Evolutionary conservation across 2,888 invertebrate species (phyloP).

Genomic region (Odontomyia ornata): DNA sequence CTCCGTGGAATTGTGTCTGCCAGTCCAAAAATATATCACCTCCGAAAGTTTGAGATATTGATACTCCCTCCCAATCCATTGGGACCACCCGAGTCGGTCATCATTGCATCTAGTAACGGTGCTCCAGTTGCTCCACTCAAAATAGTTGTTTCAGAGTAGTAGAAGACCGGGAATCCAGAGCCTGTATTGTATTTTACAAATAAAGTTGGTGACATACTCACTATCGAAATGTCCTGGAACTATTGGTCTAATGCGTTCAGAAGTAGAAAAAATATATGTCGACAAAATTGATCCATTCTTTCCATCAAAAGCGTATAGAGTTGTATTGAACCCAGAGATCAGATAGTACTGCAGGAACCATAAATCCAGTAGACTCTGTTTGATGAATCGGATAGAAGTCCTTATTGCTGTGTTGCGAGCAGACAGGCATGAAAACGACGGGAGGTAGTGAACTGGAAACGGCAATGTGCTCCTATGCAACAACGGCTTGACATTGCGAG

Average conservation of each 20-base stretch:
- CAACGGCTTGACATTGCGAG: too few species aligned
- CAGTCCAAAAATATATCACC: constrained; percentile 83
- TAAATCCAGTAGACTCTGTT: constrained; percentile 72
- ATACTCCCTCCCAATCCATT: constrained; percentile 62
- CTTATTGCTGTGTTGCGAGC: too few species aligned
- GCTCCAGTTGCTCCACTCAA: constrained; percentile 60
- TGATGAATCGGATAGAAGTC: constrained; percentile 68
- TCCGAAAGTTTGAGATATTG: constrained; percentile 67
- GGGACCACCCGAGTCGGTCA: constrained; percentile 63
- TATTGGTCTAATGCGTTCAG: constrained; percentile 79
- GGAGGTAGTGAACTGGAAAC: too few species aligned
- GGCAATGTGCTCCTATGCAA: too few species aligned
- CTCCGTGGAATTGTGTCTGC: constrained; percentile 70
- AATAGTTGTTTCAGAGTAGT: constrained; percentile 70
- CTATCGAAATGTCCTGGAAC: constrained; percentile 81
- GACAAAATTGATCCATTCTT: constrained; percentile 73
- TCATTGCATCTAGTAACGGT: constrained; percentile 60
- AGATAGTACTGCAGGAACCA: constrained; percentile 72
- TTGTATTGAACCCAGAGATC: constrained; percentile 78
- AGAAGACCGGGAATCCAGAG: constrained; percentile 77
- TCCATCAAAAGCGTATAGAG: constrained; percentile 77
- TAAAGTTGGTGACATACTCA: constrained; percentile 79
- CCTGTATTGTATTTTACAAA: constrained; percentile 75
- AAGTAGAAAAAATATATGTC: constrained; percentile 72
- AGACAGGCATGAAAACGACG: too few species aligned